A percentile compares a stretch with the other conserved stretches of the same genome.
phyloP scores from a whole-genome alignment of 2,888 invertebrate species.

The Ephialtes manifestator region DNA sequence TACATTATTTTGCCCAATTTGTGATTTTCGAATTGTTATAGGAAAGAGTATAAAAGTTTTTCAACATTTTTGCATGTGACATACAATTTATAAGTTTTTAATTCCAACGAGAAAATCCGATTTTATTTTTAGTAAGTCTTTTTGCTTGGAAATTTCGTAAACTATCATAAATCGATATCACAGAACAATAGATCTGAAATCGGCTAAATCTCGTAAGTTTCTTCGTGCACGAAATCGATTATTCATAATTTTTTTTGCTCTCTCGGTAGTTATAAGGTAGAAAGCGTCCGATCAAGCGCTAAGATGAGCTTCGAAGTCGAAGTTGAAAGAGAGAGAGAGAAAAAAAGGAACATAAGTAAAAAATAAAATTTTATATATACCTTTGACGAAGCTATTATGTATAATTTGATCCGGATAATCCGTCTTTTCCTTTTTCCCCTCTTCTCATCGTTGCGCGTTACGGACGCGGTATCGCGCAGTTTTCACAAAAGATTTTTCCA shows the following conservation, averaged over 20 bases:
- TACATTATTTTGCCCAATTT: too few species aligned
- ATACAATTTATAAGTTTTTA: too few species aligned
- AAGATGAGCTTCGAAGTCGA: conserved; percentile 23
- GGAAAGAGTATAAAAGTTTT: too few species aligned
- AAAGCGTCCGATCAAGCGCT: conserved; percentile 13
- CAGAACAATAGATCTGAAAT: not conserved
- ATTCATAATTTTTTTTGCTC: conserved; percentile 20
- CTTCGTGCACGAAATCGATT: not conserved
- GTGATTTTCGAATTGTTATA: too few species aligned
- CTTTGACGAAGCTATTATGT: conserved; percentile 69
- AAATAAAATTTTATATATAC: conserved; percentile 48
- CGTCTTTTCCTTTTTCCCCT: conserved; percentile 43
- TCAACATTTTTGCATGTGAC: too few species aligned
- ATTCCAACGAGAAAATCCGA: too few species aligned
- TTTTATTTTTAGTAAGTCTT: too few species aligned
- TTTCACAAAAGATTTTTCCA: conserved; percentile 50
- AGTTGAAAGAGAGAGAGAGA: conserved; percentile 12
- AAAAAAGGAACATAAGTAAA: not conserved
- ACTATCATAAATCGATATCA: not conserved
- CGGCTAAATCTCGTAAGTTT: not conserved
- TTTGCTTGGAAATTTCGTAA: too few species aligned
- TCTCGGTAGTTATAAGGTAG: not conserved
- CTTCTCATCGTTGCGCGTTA: conserved; percentile 15
- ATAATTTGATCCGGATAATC: conserved; percentile 72
- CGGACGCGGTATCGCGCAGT: conserved; percentile 15